Base-by-base conservation (phyloP, 2,113 vertebrate genomes). In the Microtus oregoni region DNA sequence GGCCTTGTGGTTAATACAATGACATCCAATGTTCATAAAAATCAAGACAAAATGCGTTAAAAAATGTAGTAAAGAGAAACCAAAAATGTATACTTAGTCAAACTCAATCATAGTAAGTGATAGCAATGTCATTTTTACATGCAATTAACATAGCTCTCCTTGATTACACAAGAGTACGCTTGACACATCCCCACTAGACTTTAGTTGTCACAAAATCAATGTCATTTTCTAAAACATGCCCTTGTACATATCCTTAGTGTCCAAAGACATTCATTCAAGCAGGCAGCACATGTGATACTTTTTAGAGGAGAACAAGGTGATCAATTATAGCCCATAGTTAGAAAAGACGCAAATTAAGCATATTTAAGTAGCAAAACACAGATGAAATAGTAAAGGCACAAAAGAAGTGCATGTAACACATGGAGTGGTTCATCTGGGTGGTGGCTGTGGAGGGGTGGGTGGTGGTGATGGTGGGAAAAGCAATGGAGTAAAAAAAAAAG, bases 291-390 rank as follows among this genome's bases (percentile, higher is more conserved):
- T 92, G 96, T 97, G 95, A 96, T 86, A 96, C 44, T 76, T 95
- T 96, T 95, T 86, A 96, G 76, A 87, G 96, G 95, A 68, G 75
- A 96, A 96, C 20, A 78, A 65, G 95, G 0, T 94, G 87, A 94
- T 68, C 76, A 90, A 96, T 94, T 98, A 92, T 98, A 97, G n/a
- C 96, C 92, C 97, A 97, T 85, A 98, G 97, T 97, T 97, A 98
- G 75, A 97, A 96, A 97, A 98, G 96, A 98, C 90, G 96, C 97
- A 98, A 97, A 96, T 96, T 93, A 94, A 94, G 50, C n/a, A 96
- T 96, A 97, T 95, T 96, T 97, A 90, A 75, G 88, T 89, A 97
- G 97, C 91, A 97, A 97, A 96, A 92, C 89, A n/a, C 91, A 92
- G 88, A 95, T 96, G 94, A 98, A 67, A 35, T 97, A 91, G 95